A percentile compares a stretch with the other conserved stretches of the same genome.
phyloP scores from a whole-genome alignment of 1,140 invertebrate genomes.

The Probaryconus sp. region DNA sequence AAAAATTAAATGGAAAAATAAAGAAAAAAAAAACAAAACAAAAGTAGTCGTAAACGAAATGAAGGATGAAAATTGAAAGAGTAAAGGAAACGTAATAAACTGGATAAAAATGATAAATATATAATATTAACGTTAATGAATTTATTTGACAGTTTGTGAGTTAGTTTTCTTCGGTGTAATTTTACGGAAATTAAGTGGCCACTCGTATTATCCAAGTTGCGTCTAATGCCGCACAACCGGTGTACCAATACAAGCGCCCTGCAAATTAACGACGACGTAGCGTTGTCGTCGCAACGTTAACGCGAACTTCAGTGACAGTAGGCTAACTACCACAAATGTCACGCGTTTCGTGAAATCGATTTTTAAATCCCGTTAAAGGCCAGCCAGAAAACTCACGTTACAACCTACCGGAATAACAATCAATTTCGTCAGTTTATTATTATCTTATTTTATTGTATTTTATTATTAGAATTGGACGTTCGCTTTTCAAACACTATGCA shows the following conservation, averaged over 20 bases:
- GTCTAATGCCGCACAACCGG: background rate
- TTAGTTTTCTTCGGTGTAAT: slow-evolving; percentile 40
- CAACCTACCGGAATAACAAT: too few relatives aligned
- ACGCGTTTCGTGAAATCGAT: slow-evolving; percentile 42
- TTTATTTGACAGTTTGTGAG: slow-evolving; percentile 31
- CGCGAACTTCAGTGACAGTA: slow-evolving; percentile 36
- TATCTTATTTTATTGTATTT: too few relatives aligned
- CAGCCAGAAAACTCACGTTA: slow-evolving; percentile 24
- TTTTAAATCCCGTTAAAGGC: slow-evolving; percentile 45
- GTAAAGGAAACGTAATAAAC: too few relatives aligned
- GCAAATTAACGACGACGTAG: background rate
- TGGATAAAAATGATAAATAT: too few relatives aligned
- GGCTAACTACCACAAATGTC: slow-evolving; percentile 36
- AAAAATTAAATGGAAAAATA: too few relatives aligned
- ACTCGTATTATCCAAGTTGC: slow-evolving; percentile 41
- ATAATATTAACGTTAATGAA: too few relatives aligned
- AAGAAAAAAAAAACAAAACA: too few relatives aligned
- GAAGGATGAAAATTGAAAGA: too few relatives aligned
- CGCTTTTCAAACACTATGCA: too few relatives aligned
- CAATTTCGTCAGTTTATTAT: too few relatives aligned
- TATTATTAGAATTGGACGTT: too few relatives aligned
- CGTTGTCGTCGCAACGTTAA: slow-evolving; percentile 33
- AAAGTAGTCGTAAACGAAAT: too few relatives aligned
- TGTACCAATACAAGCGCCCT: background rate
- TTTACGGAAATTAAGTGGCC: slow-evolving; percentile 50